These are phyloP conservation scores for Epistrophe grossulariae DNA, from an alignment of 2,888 invertebrate genomes.

Conservation along the genomic window DNA sequence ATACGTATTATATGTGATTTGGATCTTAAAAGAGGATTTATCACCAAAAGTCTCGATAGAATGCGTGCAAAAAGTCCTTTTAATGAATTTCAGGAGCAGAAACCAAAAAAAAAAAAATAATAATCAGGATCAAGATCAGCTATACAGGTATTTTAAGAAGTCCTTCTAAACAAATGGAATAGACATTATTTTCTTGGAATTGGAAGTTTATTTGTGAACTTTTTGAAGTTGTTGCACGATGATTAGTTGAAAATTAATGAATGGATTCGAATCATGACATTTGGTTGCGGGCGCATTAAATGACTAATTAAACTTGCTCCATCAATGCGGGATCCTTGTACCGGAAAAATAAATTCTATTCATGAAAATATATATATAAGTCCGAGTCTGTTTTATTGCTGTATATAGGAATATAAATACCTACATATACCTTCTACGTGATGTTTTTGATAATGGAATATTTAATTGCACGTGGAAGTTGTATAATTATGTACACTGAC, in stretches of 20 bases:
- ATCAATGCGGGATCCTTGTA: constrained; percentile 39
- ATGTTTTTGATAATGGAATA: constrained; percentile 75
- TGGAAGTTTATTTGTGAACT: constrained; percentile 63
- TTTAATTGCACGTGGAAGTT: constrained; percentile 75
- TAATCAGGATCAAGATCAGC: not conserved
- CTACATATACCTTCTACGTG: constrained; percentile 43
- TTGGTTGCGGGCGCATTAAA: constrained; percentile 59
- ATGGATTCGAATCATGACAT: constrained; percentile 72
- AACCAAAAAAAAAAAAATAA: not conserved
- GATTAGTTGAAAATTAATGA: constrained; percentile 75
- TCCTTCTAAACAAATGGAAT: not conserved
- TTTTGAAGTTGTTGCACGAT: constrained; percentile 55
- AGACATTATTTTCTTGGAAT: constrained; percentile 19
- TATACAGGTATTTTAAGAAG: not conserved
- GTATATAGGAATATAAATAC: not conserved
- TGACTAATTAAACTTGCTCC: constrained; percentile 71
- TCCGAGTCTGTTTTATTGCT: constrained; percentile 8
- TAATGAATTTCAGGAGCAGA: constrained; percentile 33
- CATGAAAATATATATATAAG: not conserved
- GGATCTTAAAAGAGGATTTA: constrained; percentile 58
- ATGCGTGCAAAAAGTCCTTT: constrained; percentile 62
- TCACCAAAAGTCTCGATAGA: constrained; percentile 63
- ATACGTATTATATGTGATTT: constrained; percentile 42
- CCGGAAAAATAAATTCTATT: constrained; percentile 41
- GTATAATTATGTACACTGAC: constrained; percentile 43